These are phyloP conservation scores for Phataginus tricuspis DNA, from an alignment of 2,797 vertebrate species.

Conservation along the genomic window DNA sequence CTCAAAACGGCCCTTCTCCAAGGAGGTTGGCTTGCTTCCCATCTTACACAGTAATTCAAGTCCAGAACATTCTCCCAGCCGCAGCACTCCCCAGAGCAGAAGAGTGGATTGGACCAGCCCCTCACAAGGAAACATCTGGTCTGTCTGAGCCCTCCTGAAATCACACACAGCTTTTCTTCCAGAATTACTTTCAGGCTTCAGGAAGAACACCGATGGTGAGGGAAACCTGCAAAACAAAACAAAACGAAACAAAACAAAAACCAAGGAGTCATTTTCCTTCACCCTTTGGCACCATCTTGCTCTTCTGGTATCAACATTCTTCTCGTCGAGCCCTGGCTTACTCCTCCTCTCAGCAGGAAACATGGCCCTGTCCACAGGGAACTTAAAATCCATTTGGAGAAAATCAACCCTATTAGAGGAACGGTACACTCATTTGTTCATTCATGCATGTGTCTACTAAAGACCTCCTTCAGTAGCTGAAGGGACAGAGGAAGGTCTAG, in stretches of 20 bases:
- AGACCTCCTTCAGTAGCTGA: neutral
- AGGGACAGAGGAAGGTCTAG: neutral
- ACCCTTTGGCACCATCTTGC: neutral
- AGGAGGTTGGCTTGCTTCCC: neutral
- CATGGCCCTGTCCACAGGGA: neutral
- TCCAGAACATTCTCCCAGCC: neutral
- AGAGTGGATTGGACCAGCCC: neutral
- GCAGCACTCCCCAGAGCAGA: neutral
- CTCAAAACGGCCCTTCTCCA: neutral
- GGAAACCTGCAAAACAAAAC: neutral
- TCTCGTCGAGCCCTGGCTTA: neutral
- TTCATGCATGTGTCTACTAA: neutral
- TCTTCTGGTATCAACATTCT: neutral
- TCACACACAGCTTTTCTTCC: neutral
- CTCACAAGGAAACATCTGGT: constrained; percentile 23
- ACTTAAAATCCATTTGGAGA: neutral
- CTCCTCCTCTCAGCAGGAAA: neutral
- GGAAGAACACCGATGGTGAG: neutral
- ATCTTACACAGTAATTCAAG: neutral
- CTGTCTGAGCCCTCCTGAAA: neutral
- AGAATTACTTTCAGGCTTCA: neutral
- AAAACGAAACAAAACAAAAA: neutral
- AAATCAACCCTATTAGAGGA: neutral
- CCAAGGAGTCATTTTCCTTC: neutral
- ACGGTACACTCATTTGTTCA: neutral